A percentile compares a stretch with the other conserved stretches of the same genome.
Evolutionary conservation across 2,797 vertebrate genomes (phyloP).

Genomic region (Coilia nasus): DNA sequence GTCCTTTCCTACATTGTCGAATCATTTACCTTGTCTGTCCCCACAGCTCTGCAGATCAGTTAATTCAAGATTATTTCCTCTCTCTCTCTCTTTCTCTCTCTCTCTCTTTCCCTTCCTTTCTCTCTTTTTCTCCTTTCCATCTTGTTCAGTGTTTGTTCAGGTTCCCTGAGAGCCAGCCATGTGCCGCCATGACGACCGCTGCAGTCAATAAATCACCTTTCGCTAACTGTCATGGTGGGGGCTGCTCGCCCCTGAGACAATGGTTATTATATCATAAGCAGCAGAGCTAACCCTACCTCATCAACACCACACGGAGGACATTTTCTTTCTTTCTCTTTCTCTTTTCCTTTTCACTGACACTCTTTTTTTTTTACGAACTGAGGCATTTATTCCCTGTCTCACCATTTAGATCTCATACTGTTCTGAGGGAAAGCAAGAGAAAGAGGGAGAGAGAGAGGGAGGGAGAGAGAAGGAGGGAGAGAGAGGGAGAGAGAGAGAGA

Average conservation of each 20-base stretch:
- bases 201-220: conserved; percentile 77
- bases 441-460: not conserved
- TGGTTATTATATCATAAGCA: conserved; percentile 76
- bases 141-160: conserved; percentile 44
- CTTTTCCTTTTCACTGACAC: conserved; percentile 34
- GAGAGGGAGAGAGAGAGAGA: not conserved
- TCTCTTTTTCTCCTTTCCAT: conserved; percentile 33
- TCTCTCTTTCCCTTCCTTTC: conserved; percentile 34
- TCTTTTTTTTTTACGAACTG: conserved; percentile 34
- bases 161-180: conserved; percentile 59
- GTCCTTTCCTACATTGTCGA: not conserved
- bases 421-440: too few species aligned
- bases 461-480: conserved; percentile 4
- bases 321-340: not conserved
- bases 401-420: not conserved
- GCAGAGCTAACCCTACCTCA: conserved; percentile 53
- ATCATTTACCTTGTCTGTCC: not conserved
- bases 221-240: conserved; percentile 66
- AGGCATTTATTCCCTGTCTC: not conserved
- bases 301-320: conserved; percentile 18
- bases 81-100: conserved; percentile 23
- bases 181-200: conserved; percentile 63
- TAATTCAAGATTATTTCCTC: conserved; percentile 8
- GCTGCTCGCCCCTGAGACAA: conserved; percentile 73
- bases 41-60: not conserved